These are phyloP conservation scores for Calliphora vicina DNA, from an alignment of 1,140 invertebrate genomes.

Conservation along the genomic window DNA sequence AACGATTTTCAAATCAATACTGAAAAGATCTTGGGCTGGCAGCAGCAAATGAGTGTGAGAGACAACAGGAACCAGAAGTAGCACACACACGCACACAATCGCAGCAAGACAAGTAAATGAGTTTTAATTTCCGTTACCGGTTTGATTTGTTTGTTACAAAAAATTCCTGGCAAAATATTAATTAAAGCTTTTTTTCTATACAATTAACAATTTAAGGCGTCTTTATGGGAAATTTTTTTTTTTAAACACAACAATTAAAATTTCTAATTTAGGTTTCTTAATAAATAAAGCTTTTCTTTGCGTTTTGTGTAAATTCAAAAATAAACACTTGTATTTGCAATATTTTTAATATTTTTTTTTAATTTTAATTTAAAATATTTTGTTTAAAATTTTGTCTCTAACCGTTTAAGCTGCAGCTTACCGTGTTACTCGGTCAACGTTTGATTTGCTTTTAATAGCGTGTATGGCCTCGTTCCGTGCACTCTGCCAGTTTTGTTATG, in stretches of 20 bases:
- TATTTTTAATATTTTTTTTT: neutral
- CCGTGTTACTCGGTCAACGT: slow-evolving; percentile 15
- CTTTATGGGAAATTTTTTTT: neutral
- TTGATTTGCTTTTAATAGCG: neutral
- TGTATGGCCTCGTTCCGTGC: slow-evolving; percentile 7
- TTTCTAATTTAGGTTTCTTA: neutral
- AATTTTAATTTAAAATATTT: neutral
- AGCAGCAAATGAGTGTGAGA: neutral
- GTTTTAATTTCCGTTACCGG: neutral
- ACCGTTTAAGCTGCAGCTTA: no score
- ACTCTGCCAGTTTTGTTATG: neutral
- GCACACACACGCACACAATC: no score
- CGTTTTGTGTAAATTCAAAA: neutral
- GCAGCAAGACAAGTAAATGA: neutral
- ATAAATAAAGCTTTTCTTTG: slow-evolving; percentile 6
- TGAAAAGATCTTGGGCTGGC: no score
- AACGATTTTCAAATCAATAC: no score
- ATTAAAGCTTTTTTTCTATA: neutral
- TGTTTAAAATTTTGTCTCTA: neutral
- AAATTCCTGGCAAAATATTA: neutral
- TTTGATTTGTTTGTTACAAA: no score
- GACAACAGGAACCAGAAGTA: neutral
- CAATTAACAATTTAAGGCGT: neutral
- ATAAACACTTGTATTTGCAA: neutral
- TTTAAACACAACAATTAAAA: slow-evolving; percentile 8